A percentile compares a stretch with the other conserved stretches of the same genome.
phyloP scores from a whole-genome alignment of 2,888 invertebrate species.

The Drosophila aldrichi region DNA sequence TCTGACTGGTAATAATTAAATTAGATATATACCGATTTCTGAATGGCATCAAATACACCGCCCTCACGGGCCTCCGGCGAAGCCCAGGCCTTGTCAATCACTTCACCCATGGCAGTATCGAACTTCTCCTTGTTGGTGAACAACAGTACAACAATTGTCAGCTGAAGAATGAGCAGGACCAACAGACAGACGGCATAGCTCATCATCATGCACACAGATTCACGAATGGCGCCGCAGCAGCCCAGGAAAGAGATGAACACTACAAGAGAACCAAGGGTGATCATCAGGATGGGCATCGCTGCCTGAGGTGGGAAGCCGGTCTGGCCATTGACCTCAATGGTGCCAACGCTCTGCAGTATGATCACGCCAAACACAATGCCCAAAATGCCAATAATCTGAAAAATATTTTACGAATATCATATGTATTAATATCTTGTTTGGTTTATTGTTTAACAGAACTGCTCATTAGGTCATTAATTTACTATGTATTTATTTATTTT shows the following conservation, averaged over 20 bases:
- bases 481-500: background rate
- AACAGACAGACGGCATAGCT: constrained; percentile 91
- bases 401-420: constrained; percentile 38
- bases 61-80: constrained; percentile 63
- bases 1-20: background rate
- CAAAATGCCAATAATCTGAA: constrained; percentile 90
- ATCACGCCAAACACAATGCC: constrained; percentile 89
- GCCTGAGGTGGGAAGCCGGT: constrained; percentile 85
- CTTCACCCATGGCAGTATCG: constrained; percentile 86
- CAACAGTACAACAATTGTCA: constrained; percentile 89
- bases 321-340: constrained; percentile 84
- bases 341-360: constrained; percentile 87
- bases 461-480: too few species aligned
- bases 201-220: constrained; percentile 95
- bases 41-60: constrained; percentile 78
- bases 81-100: constrained; percentile 86
- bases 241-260: constrained; percentile 95
- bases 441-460: background rate
- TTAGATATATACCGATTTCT: constrained; percentile 70
- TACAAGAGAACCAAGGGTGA: constrained; percentile 89
- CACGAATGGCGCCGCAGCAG: constrained; percentile 95
- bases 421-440: background rate
- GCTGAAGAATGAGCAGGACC: constrained; percentile 90
- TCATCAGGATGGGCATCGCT: constrained; percentile 88
- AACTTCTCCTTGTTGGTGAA: constrained; percentile 88